A percentile compares a stretch with the other conserved stretches of the same genome.
Conservation (phyloP, 2,113 vertebrate species). For the Siphamia tubifer region DNA sequence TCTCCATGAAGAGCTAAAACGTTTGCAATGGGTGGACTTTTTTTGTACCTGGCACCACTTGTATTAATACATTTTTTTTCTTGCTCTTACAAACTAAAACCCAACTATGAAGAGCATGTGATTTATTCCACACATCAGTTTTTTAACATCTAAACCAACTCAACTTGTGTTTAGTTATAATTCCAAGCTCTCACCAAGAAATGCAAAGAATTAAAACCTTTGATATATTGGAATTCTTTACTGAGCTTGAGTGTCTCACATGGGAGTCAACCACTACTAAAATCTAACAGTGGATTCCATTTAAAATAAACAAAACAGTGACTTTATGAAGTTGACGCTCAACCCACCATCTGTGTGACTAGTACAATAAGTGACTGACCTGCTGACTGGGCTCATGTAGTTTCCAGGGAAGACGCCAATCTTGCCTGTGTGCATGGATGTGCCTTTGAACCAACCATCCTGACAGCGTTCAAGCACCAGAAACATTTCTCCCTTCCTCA, state of each 20-base stretch:
- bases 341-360: background rate
- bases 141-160: too few species aligned
- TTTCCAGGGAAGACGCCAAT: constrained; percentile 98
- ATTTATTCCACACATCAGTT: too few species aligned
- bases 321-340: background rate
- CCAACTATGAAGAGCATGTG: too few species aligned
- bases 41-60: too few species aligned
- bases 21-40: too few species aligned
- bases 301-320: background rate
- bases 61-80: too few species aligned
- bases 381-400: constrained; percentile 96
- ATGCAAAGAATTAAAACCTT: background rate
- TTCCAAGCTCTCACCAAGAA: background rate
- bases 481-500: constrained; percentile 98
- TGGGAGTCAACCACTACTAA: background rate
- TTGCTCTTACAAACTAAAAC: too few species aligned
- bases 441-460: constrained; percentile 99
- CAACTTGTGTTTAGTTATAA: too few species aligned
- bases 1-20: too few species aligned
- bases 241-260: background rate
- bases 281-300: background rate
- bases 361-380: constrained; percentile 57
- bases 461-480: constrained; percentile 97
- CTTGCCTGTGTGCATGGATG: constrained; percentile 97
- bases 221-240: background rate